Base-by-base conservation (phyloP, 2,888 invertebrate species). In the Agonopterix heracliana region DNA sequence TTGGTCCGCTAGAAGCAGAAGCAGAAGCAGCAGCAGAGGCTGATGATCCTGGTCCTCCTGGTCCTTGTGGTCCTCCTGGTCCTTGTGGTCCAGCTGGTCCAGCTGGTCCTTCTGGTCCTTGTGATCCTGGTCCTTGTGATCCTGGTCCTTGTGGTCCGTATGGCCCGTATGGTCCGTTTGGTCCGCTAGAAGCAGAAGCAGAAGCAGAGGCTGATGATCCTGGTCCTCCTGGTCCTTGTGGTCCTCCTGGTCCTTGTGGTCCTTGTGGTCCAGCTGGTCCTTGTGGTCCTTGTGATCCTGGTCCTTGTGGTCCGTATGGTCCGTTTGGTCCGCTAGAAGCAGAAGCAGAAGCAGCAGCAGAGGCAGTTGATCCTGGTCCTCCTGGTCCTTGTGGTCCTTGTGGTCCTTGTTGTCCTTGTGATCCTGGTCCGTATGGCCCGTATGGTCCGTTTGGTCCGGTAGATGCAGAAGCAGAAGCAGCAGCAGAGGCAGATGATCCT, bases 51-150 rank as follows among this genome's bases (percentile, higher is more conserved):
- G 41, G 12, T 10, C 43, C 43, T 17, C 48, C 17, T 44, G 44
- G 38, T 46, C 41, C 41, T n/a, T 38, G n/a, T 38, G 38, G n/a
- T 38, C 38, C 38, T 38, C 38, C 38, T n/a, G 38, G 38, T 38
- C 38, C 38, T 9, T 38, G n/a, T 38, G 9, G 38, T 12, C 11
- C 42, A n/a, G n/a, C n/a, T n/a, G n/a, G n/a, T n/a, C n/a, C n/a
- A n/a, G n/a, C n/a, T 43, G 38, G 42, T 11, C 44, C 38, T 3
- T 14, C 53, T 57, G 51, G 47, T 46, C 52, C 53, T 3, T 47
- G 41, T 44, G 49, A 17, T 13, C 45, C 41, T 38, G 14, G 42
- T 34, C 44, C 48, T 41, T 41, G 43, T 35, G 46, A 52, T 9
- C 49, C 44, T 47, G 50, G 46, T 46, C 53, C 54, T 10, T 45